Conservation (phyloP, 2,888 invertebrate species). For the Mesorhabditis belari region DNA sequence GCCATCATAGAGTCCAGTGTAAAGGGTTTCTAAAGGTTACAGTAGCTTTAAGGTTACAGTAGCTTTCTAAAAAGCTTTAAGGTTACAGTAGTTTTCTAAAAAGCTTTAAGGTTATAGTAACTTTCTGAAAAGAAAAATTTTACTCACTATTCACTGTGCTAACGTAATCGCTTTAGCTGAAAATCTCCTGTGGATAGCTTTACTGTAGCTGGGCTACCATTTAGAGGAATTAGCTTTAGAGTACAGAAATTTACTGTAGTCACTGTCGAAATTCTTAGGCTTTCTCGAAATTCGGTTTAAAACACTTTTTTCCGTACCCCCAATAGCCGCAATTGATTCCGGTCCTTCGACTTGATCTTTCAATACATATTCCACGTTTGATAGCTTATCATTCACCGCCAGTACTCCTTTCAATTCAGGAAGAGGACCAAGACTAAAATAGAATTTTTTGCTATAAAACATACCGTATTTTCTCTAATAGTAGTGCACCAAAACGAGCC, state of each 20-base stretch:
- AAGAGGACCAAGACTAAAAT: slow-evolving; percentile 31
- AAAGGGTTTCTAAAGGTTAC: slow-evolving; percentile 29
- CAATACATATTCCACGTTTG: slow-evolving; percentile 32
- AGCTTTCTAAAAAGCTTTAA: not conserved
- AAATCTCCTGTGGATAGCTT: too few species aligned
- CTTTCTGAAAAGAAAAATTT: not conserved
- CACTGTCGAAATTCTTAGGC: too few species aligned
- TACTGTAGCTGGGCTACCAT: too few species aligned
- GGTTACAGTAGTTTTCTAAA: not conserved
- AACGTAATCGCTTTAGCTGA: not conserved
- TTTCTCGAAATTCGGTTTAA: too few species aligned
- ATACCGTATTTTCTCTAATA: too few species aligned
- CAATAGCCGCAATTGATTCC: slow-evolving; percentile 46
- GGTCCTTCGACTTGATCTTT: slow-evolving; percentile 42
- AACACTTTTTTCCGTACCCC: slow-evolving; percentile 23
- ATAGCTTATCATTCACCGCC: slow-evolving; percentile 29
- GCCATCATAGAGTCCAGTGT: slow-evolving; percentile 44
- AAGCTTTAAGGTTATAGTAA: not conserved
- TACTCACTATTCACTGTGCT: slow-evolving; percentile 2
- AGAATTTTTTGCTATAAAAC: too few species aligned
- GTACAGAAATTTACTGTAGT: too few species aligned
- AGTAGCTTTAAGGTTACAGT: not conserved
- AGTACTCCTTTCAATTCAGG: slow-evolving; percentile 37
- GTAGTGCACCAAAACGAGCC: too few species aligned
- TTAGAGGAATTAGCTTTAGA: too few species aligned